Conservation (phyloP, 2,113 vertebrate genomes). For the Ailurus styani region DNA sequence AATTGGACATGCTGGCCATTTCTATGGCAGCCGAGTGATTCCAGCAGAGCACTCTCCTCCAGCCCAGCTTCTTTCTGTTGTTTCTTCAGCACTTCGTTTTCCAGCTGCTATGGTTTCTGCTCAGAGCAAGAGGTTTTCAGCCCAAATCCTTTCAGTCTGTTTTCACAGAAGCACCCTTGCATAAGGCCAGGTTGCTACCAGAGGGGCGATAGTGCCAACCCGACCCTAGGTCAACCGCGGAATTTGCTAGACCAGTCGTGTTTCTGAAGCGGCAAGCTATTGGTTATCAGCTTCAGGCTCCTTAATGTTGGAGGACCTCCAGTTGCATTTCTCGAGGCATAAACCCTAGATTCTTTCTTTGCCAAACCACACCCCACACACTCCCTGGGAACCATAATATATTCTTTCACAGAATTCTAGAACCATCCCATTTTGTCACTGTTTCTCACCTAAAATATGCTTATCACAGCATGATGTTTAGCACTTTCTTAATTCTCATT, state of each 20-base stretch:
- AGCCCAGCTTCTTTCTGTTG: neutral
- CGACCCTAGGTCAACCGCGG: neutral
- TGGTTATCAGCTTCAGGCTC: neutral
- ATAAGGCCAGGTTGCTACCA: neutral
- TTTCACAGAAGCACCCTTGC: neutral
- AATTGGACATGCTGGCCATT: neutral
- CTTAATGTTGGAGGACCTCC: neutral
- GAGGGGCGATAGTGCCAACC: neutral
- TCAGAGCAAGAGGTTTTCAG: neutral
- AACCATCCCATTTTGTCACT: neutral
- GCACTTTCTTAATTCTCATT: neutral
- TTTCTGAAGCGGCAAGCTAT: neutral
- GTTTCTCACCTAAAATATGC: neutral
- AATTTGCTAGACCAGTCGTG: neutral
- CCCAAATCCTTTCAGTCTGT: neutral
- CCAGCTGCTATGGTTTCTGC: neutral
- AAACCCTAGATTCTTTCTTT: neutral
- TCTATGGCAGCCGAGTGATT: neutral
- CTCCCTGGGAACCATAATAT: neutral
- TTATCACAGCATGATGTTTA: neutral
- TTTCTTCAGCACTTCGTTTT: neutral
- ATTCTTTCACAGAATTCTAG: neutral
- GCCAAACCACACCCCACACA: neutral
- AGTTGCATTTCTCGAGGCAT: neutral
- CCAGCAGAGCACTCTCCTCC: rapidly evolving